phyloP scores from a whole-genome alignment of 2,113 vertebrate genomes.

The Gorilla gorilla region DNA sequence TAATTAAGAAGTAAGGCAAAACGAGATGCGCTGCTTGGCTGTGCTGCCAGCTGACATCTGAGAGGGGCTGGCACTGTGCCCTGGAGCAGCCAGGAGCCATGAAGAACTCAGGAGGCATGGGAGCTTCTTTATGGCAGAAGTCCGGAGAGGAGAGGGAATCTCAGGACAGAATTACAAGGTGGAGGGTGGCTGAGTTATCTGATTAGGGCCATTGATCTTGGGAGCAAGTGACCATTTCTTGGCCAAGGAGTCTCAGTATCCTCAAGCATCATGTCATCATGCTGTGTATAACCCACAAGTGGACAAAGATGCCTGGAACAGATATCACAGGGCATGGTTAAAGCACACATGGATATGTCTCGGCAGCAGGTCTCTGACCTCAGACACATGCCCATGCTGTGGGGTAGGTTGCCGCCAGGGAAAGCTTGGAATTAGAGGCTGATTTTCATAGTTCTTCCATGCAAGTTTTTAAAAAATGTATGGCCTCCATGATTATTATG shows the following conservation, averaged over 20 bases:
- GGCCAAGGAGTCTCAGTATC: background rate
- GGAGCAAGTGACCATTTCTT: background rate
- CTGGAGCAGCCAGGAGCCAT: background rate
- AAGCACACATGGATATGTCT: background rate
- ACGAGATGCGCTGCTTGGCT: slow-evolving; percentile 52
- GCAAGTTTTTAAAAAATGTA: background rate
- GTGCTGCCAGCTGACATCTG: background rate
- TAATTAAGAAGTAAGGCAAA: slow-evolving; percentile 68
- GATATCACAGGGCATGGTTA: background rate
- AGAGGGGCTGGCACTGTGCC: background rate
- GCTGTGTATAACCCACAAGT: background rate
- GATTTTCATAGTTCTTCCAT: background rate
- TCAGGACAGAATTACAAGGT: background rate
- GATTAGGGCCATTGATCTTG: background rate
- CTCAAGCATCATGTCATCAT: background rate
- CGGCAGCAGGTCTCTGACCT: background rate
- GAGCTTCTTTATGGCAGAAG: background rate
- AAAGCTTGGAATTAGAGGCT: background rate
- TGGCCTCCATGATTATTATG: background rate
- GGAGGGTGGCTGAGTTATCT: background rate
- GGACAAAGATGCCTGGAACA: background rate
- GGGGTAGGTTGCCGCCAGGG: background rate
- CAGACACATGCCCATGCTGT: fast-evolving
- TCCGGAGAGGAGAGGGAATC: background rate
- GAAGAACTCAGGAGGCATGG: background rate